phyloP scores from a whole-genome alignment of 2,797 vertebrate genomes.

The Carapus acus region DNA sequence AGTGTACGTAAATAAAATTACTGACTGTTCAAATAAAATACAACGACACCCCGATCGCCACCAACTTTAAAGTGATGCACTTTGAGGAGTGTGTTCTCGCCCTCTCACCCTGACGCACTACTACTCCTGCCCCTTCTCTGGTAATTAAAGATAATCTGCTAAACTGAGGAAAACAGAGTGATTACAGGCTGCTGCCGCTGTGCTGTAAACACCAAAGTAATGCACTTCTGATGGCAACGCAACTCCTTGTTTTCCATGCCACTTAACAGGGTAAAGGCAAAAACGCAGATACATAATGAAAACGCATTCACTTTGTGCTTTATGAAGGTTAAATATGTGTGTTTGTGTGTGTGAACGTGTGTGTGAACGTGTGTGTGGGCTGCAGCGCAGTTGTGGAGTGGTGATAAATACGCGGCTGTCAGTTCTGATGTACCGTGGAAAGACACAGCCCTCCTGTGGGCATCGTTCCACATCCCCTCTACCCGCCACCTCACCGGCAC shows the following conservation, averaged over 20 bases:
- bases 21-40: constrained; percentile 39
- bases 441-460: constrained; percentile 59
- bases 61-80: constrained; percentile 4
- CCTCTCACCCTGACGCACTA: constrained; percentile 11
- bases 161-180: constrained; percentile 47
- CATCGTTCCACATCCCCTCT: constrained; percentile 46
- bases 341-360: constrained; percentile 43
- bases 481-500: constrained; percentile 52
- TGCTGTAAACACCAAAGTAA: constrained; percentile 31
- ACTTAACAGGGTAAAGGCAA: background rate
- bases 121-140: constrained; percentile 15
- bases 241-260: background rate
- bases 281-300: constrained; percentile 5
- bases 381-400: constrained; percentile 24
- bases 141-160: constrained; percentile 56
- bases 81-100: background rate
- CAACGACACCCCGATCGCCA: constrained; percentile 5
- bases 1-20: constrained; percentile 24
- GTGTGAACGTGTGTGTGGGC: constrained; percentile 44
- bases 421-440: constrained; percentile 55
- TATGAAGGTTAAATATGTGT: constrained; percentile 64
- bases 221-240: constrained; percentile 7
- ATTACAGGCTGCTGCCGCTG: constrained; percentile 53
- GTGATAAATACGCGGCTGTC: constrained; percentile 54
- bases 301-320: constrained; percentile 34